Conservation (phyloP, 2,113 vertebrate species). For the Takifugu bimaculatus region DNA sequence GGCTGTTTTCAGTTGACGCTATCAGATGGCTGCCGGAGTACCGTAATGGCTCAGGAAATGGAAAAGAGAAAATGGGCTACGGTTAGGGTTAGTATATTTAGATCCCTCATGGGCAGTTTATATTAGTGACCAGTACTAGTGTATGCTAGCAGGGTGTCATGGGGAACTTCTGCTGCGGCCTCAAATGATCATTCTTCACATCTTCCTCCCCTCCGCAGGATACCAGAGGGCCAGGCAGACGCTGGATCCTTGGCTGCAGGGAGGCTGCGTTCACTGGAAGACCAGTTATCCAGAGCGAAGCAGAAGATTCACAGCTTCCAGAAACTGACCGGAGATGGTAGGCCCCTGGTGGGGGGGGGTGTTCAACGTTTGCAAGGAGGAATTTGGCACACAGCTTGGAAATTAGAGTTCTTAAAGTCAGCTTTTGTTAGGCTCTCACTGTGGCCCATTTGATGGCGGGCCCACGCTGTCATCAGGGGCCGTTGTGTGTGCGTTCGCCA, state of each 20-base stretch:
- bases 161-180: not conserved
- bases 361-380: not conserved
- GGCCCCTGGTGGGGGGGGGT: conserved; percentile 33
- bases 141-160: too few species aligned
- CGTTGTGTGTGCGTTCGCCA: conserved; percentile 29
- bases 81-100: too few species aligned
- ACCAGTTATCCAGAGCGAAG: conserved; percentile 94
- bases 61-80: too few species aligned
- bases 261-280: conserved; percentile 90
- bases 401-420: conserved; percentile 24
- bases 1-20: too few species aligned
- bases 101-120: too few species aligned
- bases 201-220: conserved; percentile 68
- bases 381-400: conserved; percentile 24
- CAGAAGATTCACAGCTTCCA: conserved; percentile 96
- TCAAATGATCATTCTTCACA: not conserved
- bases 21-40: too few species aligned
- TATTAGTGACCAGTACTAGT: too few species aligned
- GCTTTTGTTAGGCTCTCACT: not conserved
- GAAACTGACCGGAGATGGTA: conserved; percentile 87
- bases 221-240: conserved; percentile 92
- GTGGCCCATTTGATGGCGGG: too few species aligned
- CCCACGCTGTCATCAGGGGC: not conserved
- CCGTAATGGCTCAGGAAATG: too few species aligned
- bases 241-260: conserved; percentile 83